phyloP scores from a whole-genome alignment of 2,113 vertebrate genomes.

The Grammomys surdaster region DNA sequence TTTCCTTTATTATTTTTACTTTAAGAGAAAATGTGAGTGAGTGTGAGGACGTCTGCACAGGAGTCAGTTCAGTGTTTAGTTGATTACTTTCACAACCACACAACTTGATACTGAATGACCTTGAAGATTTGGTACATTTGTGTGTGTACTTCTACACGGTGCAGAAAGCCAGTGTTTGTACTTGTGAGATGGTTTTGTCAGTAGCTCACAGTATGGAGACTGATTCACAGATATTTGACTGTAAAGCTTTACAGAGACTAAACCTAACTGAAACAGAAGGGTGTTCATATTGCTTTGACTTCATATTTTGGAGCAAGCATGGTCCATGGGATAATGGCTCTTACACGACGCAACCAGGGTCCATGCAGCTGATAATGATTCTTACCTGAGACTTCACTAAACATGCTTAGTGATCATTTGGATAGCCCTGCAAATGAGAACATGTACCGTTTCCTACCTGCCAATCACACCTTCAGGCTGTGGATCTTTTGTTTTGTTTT shows the following conservation, averaged over 20 bases:
- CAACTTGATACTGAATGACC: not conserved
- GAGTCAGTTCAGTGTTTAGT: not conserved
- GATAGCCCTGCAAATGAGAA: not conserved
- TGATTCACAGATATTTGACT: not conserved
- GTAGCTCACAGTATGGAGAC: not conserved
- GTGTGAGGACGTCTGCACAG: not conserved
- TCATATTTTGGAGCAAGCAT: not conserved
- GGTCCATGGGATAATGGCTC: not conserved
- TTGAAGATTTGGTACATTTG: not conserved
- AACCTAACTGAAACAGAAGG: not conserved
- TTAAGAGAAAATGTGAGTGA: conserved; percentile 11
- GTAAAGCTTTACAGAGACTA: not conserved
- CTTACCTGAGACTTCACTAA: not conserved
- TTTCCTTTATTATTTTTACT: not conserved
- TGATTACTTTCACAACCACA: not conserved
- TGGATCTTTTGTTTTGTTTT: not conserved
- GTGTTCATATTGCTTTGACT: not conserved
- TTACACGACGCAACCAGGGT: not conserved
- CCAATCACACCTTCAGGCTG: not conserved
- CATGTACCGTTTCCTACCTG: not conserved
- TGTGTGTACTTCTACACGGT: accelerated
- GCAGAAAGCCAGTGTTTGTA: not conserved
- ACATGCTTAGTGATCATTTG: not conserved
- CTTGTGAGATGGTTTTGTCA: not conserved
- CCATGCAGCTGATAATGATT: not conserved